Conservation (phyloP, 2,888 invertebrate species). For the Buathra laborator region DNA sequence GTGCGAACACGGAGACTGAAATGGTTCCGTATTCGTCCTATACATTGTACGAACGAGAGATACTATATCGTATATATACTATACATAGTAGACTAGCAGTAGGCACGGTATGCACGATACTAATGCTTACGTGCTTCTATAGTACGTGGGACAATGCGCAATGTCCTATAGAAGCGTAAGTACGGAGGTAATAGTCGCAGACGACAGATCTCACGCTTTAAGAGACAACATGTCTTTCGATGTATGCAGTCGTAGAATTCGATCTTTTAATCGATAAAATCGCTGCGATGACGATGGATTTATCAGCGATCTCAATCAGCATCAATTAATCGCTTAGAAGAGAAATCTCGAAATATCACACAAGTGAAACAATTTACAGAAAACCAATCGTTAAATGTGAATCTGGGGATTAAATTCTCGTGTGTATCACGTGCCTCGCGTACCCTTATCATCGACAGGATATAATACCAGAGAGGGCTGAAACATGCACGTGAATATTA, state of each 20-base stretch:
- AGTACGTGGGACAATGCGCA: slow-evolving; percentile 43
- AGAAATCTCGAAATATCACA: slow-evolving; percentile 13
- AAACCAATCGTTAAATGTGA: background rate
- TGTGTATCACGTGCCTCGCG: background rate
- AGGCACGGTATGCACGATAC: slow-evolving; percentile 52
- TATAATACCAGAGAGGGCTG: slow-evolving; percentile 19
- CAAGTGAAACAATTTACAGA: background rate
- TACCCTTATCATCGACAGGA: slow-evolving; percentile 24
- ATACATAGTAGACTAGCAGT: slow-evolving; percentile 8
- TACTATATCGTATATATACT: slow-evolving; percentile 37
- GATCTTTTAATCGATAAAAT: no score
- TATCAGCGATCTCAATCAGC: background rate
- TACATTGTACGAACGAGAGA: slow-evolving; percentile 47
- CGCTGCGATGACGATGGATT: no score
- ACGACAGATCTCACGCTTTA: no score
- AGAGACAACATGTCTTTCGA: no score
- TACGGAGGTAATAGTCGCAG: background rate
- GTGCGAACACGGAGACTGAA: slow-evolving; percentile 3
- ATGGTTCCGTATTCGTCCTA: slow-evolving; percentile 46
- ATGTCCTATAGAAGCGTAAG: background rate
- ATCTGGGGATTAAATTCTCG: background rate
- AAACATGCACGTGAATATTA: slow-evolving; percentile 37
- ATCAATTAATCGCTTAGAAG: background rate
- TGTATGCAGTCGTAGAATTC: no score
- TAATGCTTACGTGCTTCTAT: slow-evolving; percentile 26